A percentile compares a stretch with the other conserved stretches of the same genome.
Evolutionary conservation across 2,888 invertebrate genomes (phyloP).

Genomic region (Eulithis prunata): DNA sequence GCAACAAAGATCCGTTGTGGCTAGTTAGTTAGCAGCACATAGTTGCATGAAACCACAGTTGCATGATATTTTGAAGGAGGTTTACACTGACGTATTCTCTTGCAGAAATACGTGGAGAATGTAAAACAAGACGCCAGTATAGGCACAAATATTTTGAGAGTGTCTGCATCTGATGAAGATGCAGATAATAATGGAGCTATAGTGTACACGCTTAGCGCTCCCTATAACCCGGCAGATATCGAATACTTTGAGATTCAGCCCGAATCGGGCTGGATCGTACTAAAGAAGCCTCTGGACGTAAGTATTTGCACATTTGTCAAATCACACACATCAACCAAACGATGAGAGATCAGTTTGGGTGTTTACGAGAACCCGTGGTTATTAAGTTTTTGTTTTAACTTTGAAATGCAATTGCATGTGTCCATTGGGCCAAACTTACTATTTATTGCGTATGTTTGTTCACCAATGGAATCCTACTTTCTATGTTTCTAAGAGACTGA

Average conservation of each 20-base stretch:
- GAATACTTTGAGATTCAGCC: constrained; percentile 98
- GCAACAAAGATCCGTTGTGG: background rate
- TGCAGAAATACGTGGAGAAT: constrained; percentile 97
- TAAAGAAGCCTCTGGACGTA: constrained; percentile 98
- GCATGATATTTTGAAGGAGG: constrained; percentile 41
- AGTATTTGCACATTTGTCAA: constrained; percentile 83
- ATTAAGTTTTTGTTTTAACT: background rate
- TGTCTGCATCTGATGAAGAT: constrained; percentile 98
- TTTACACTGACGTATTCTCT: constrained; percentile 59
- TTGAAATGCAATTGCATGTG: background rate
- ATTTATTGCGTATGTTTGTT: too few relatives aligned
- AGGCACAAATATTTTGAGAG: constrained; percentile 96
- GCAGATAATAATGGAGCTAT: constrained; percentile 98
- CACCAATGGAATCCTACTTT: too few relatives aligned
- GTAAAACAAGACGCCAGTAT: constrained; percentile 98
- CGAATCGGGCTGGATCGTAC: constrained; percentile 98
- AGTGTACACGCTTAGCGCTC: constrained; percentile 95
- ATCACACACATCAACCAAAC: constrained; percentile 41
- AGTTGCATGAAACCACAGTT: constrained; percentile 57
- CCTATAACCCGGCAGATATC: constrained; percentile 94
- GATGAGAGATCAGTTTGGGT: constrained; percentile 18
- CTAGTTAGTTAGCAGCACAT: constrained; percentile 42
- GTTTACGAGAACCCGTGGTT: constrained; percentile 11
- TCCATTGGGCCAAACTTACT: too few relatives aligned
- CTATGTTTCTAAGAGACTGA: too few relatives aligned